Base-by-base conservation (phyloP, 1,140 invertebrate genomes). In the Uloborus diversus region DNA sequence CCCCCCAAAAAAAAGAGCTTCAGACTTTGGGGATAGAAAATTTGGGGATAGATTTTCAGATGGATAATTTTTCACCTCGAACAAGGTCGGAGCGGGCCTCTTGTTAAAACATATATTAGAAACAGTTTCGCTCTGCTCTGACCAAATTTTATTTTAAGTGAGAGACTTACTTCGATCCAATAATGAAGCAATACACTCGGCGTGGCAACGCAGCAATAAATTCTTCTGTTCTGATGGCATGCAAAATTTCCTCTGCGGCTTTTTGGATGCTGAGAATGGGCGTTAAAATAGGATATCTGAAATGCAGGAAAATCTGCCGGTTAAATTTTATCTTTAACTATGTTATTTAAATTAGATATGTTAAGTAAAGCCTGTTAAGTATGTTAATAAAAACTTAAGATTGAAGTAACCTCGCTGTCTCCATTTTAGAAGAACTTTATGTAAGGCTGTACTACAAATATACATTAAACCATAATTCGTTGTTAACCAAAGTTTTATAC, bases 201-300 rank as follows among this genome's bases (percentile, higher is more conserved):
- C 20, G 30, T 2, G 66, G 66, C 1, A 69, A 27, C 23, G 66
- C 56, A 17, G 56, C 66, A n/a, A 69, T 28, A 23, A 69, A 69
- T 23, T 69, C 66, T 35, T 69, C 66, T n/a, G n/a, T 69, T n/a
- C 49, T 56, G 9, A 69, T 33, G 9, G 66, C 66, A 23, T 27
- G 9, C 2, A 69, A 20, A 1, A 56, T 69, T 11, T 35, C 27
- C 3, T n/a, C 35, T 7, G 66, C 66, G 4, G 66, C 66, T 1
- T 69, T 51, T 23, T 69, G 49, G n/a, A 35, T 27, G 0, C 25
- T 20, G 1, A 69, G 28, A 14, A 69, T 69, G 3, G 66, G 66
- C 66, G 56, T 69, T 32, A 69, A 49, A 47, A 30, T 56, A 1
- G 37, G n/a, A 51, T 28, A 49, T n/a, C 64, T 66, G 42, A 0